Evolutionary conservation across 2,888 invertebrate species (phyloP), one percentile per base, ranked within the genome.

Genomic region (Cataglyphis albicans): DNA sequence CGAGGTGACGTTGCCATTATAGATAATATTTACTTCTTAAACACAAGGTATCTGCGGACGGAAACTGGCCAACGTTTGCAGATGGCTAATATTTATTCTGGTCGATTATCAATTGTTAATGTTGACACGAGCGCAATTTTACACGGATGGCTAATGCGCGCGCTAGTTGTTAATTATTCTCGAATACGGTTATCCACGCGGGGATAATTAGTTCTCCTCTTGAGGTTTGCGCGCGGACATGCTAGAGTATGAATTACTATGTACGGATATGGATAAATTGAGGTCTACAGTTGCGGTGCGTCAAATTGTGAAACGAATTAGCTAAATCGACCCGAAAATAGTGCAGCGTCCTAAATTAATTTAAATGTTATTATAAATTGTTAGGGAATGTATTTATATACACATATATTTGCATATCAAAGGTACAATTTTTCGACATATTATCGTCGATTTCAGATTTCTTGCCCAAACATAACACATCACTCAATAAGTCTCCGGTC

Each of bases 131-230:
- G 12, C 7, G 25, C 38, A 76, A 67, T 67, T 80, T 87, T 55
- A 74, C 12, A 41, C 21, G 18, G 1, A 57, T 55, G 74, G 21
- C 52, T 80, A 72, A 68, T 76, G 35, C 64, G 38, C 64, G 25
- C 55, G 67, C 41, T 25, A 57, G 29, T 6, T 44, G 73, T 61
- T 55, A 82, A 85, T 87, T 57, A 86, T 78, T 38, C 18, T 59
- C 81, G 86, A 88, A 86, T 83, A 85, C 81, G 88, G 84, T 86
- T 84, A 75, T 73, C 63, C 81, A 78, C 65, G 21, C 15, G 72
- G 68, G 70, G 32, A 32, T 38, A 55, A 64, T 44, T 70, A 70
- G 83, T 63, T 61, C 57, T 7, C 52, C 75, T 80, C 83, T 80
- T 76, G 76, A 76, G 76, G 70, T 55, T 57, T 67, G 41, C n/a